Base-by-base conservation (phyloP, 2,113 vertebrate genomes). In the Synchiropus splendidus region DNA sequence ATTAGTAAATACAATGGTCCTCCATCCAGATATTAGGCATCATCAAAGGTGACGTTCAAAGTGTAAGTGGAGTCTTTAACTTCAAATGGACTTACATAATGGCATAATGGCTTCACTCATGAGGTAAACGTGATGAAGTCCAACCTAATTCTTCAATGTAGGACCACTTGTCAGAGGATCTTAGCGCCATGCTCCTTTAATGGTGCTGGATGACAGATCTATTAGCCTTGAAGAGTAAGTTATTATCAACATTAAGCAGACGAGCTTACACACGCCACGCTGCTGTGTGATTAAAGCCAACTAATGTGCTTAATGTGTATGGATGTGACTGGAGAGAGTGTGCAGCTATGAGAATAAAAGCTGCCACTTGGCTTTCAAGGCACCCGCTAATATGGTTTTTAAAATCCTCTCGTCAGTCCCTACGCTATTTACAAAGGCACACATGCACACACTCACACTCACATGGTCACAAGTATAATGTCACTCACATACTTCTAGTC, bases 281-380 rank as follows among this genome's bases (percentile, higher is more conserved):
- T 21, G 30, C 51, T 12, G 45, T 56, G 56, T 65, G 61, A 71
- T 71, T 77, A 77, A 80, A 71, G 64, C 64, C 46, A 51, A 57
- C 31, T 55, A 54, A 64, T 1, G 21, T 55, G 48, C 45, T 60
- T 43, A 48, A 36, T 70, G 60, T 55, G 60, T 57, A 2, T 35
- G 49, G 10, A 48, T 55, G 51, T n/a, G 31, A 51, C 17, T 51
- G 43, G 21, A 33, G 12, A 14, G 6, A 36, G 16, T 61, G 49
- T 44, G 48, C 31, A 40, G 36, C 21, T 51, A 43, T 42, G 39
- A 39, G 58, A 42, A 57, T 47, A 66, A 61, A 70, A 57, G 58
- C 70, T 74, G 65, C 58, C 64, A 70, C 64, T 76, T 67, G 48
- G 61, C 71, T 77, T 77, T 74, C 61, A 70, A 70, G 46, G 58